Percentiles rank a stretch among this genome's conserved stretches.
Conservation (phyloP, 1,140 invertebrate species). For the Grapholita molesta region DNA sequence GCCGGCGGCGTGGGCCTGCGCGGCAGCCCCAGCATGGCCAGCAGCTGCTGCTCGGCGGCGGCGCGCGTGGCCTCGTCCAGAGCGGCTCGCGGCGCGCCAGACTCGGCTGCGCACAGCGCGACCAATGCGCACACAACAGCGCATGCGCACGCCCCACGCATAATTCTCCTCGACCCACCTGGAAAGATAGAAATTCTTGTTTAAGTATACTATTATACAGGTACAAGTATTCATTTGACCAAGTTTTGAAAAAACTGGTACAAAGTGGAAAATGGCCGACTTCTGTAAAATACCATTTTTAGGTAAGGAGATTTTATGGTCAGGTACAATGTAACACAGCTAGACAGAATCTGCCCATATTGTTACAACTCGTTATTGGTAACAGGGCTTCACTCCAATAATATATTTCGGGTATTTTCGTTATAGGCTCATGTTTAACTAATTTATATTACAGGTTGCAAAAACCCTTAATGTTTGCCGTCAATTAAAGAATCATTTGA, state of each 20-base stretch:
- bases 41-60: constrained; percentile 76
- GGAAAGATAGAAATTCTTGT: constrained; percentile 36
- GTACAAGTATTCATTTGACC: no score
- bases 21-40: constrained; percentile 87
- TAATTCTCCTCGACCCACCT: constrained; percentile 76
- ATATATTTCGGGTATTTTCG: no score
- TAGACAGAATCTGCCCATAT: no score
- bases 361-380: no score
- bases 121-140: constrained; percentile 73
- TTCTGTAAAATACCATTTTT: no score
- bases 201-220: background rate
- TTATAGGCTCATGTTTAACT: no score
- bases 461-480: background rate
- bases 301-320: no score
- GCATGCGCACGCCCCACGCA: constrained; percentile 75
- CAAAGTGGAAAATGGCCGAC: no score
- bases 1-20: constrained; percentile 67
- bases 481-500: background rate
- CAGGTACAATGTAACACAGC: no score
- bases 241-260: no score
- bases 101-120: constrained; percentile 60
- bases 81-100: constrained; percentile 18
- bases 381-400: no score
- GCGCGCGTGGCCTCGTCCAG: constrained; percentile 57
- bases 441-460: no score